Base-by-base conservation (phyloP, 23 tunicate species). In the Halocynthia aurantium region DNA sequence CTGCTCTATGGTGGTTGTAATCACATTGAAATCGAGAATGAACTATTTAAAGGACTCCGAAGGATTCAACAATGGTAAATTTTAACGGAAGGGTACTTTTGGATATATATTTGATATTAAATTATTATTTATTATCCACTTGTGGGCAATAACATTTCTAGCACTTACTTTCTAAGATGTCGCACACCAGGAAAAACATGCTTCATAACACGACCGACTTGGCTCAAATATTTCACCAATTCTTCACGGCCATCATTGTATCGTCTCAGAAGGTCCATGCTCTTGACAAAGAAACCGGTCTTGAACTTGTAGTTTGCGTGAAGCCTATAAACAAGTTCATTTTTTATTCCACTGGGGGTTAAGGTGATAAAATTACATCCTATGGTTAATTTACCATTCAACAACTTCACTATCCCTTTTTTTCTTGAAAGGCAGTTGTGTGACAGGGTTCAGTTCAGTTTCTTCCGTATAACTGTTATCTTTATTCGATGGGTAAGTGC, bases 161-260 rank as follows among this genome's bases (percentile, higher is more conserved):
- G 12, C 12, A 40, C 88, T 11, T 69, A 84, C 88, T 78, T 84
- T 54, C 96, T 55, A 13, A 89, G 58, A 69, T 89, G 96, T 7
- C 84, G 66, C 6, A 86, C 96, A 11, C 74, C 49, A 10, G 96
- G 96, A 89, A 89, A 89, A 9, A 89, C 96, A 55, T 68, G 57
- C 75, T 84, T 84, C 68, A 89, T 84, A 5, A 87, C 62, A 10
- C 98, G 52, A 7, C 98, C 98, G 70, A 92, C 82, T 73, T 92
- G 98, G 50, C 87, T 76, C 6, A 92, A 53, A 52, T 83, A 77
- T 61, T 81, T 71, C 10, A 89, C 82, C 15, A 62, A 54, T 20
- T 81, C 69, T 8, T 86, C 80, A 10, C 88, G 84, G n/a, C 77
- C 86, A 40, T 73, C 54, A 55, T 92, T 92, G 82, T 92, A 87